Evolutionary conservation across 2,113 vertebrate species (phyloP), one percentile per base, ranked within the genome.

Genomic region (Nesogale talazaci): DNA sequence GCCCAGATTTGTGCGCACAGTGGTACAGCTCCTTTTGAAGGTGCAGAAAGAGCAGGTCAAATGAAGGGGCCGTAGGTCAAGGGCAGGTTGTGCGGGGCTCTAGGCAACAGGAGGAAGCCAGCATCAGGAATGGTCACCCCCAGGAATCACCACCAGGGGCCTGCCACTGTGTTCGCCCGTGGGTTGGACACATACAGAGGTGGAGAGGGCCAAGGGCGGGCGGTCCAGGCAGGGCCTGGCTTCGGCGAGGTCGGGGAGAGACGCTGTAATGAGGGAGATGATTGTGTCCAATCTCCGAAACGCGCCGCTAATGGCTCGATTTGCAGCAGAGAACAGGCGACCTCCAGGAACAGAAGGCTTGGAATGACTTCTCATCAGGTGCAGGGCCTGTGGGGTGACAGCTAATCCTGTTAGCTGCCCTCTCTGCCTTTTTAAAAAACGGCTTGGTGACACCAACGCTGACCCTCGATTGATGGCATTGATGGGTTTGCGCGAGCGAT

Each of bases 381-480:
- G 17, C 0, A 19, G 61, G 90, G 42, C 57, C 42, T 4, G 1
- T 3, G 11, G 65, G 72, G 91, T 94, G 87, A 89, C 81, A 94
- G 92, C 82, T 93, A 79, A 94, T 92, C 92, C 92, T 84, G 89
- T 88, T 69, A 95, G 94, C 74, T n/a, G 81, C 67, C 57, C 86
- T 96, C 75, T 75, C 82, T 92, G 88, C 89, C 93, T 93, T 90
- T 95, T 94, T 87, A 76, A 81, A 88, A 92, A 96, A 81, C 84
- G 91, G 90, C 93, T 86, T 79, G 27, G 2, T 2, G 40, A 84
- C 0, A n/a, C 90, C 52, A n/a, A 52, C 88, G 78, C 83, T 95
- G 92, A 95, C 85, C 83, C 69, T 29, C 14, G 70, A 57, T 40
- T 38, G 91, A 91, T 75, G 83, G 82, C 70, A 87, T 0, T 59